Conservation (phyloP, 2,888 invertebrate species). For the Psylliodes chrysocephalus region DNA sequence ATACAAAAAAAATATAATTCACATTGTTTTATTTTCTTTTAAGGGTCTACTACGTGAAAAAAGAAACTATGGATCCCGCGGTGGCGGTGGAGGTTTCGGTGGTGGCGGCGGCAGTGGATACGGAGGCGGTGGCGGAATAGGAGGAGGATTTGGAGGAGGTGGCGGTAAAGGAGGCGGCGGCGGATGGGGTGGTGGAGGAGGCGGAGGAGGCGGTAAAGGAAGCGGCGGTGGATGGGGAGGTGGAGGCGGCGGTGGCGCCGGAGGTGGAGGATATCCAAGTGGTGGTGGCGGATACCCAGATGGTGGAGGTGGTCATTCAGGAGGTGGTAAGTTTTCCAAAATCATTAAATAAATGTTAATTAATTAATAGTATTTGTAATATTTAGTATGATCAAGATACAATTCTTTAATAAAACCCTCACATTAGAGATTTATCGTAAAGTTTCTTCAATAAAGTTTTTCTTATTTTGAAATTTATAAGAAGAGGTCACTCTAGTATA, state of each 20-base stretch:
- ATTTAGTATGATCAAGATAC: no score
- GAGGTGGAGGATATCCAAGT: constrained; percentile 1
- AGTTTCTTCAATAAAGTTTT: no score
- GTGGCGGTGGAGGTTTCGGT: constrained; percentile 14
- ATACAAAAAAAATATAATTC: no score
- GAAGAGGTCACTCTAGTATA: no score
- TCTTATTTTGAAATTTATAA: no score
- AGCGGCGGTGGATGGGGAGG: no score
- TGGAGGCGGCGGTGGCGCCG: constrained; percentile 13
- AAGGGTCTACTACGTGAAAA: constrained; percentile 14
- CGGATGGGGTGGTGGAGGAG: constrained; percentile 20
- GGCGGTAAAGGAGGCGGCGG: constrained; percentile 5
- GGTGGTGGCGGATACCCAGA: constrained; percentile 3
- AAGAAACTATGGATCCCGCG: constrained; percentile 9
- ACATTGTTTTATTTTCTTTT: background rate
- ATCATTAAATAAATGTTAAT: no score
- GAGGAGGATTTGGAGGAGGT: constrained; percentile 5
- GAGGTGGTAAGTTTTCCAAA: no score
- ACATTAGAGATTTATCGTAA: no score
- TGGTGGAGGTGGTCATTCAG: constrained; percentile 3
- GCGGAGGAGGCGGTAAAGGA: constrained; percentile 15
- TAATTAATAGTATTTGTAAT: no score
- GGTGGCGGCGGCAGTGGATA: constrained; percentile 13
- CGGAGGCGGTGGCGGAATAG: constrained; percentile 14
- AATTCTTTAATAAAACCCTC: no score